A percentile compares a stretch with the other conserved stretches of the same genome.
Evolutionary conservation across 2,888 invertebrate species (phyloP).

Genomic region (Crioceris asparagi): DNA sequence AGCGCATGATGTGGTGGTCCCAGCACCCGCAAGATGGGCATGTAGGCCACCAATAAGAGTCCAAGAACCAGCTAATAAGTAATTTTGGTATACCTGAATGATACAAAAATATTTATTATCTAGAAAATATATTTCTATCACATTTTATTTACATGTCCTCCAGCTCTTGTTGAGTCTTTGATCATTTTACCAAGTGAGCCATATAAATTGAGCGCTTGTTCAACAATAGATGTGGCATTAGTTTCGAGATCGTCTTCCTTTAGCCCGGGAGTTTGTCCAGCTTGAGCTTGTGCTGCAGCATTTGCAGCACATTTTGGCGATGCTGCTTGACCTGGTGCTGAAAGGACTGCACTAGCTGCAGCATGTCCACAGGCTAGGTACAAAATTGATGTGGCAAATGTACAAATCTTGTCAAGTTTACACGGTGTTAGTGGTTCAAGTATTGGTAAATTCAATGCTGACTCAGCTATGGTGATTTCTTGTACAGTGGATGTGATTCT

Average conservation of each 20-base stretch:
- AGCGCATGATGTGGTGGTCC: conserved; percentile 50
- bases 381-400: conserved; percentile 72
- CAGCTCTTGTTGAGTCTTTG: conserved; percentile 75
- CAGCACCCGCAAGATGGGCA: conserved; percentile 64
- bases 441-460: conserved; percentile 75
- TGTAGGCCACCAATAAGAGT: conserved; percentile 78
- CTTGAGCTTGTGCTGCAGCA: background rate
- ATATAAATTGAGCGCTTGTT: conserved; percentile 80
- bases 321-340: conserved; percentile 43
- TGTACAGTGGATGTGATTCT: conserved; percentile 71
- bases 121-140: background rate
- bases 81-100: conserved; percentile 72
- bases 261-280: conserved; percentile 14
- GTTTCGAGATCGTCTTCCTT: conserved; percentile 69
- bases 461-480: conserved; percentile 74
- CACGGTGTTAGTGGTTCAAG: conserved; percentile 77
- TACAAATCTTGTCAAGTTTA: conserved; percentile 72
- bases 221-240: conserved; percentile 72
- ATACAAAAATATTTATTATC: conserved; percentile 6
- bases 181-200: conserved; percentile 70
- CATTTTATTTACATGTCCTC: conserved; percentile 63
- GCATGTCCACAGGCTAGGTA: conserved; percentile 65
- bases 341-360: conserved; percentile 49
- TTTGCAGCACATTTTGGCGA: conserved; percentile 42
- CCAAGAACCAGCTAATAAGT: conserved; percentile 82